Base-by-base conservation (phyloP, 2,797 vertebrate genomes). In the Sebastiscus tertius region DNA sequence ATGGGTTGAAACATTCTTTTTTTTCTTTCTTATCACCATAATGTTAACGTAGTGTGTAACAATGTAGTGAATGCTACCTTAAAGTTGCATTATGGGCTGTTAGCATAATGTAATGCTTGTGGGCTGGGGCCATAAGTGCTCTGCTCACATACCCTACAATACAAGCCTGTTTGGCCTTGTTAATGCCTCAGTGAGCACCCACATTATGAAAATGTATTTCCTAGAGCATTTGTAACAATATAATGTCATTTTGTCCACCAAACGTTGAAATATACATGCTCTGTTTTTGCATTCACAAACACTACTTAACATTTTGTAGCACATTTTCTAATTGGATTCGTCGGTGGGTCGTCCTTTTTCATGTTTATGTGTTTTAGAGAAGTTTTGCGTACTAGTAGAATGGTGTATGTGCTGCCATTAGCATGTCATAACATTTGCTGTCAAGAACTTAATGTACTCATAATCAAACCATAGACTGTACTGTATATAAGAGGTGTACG, bases 51-150 rank as follows among this genome's bases (percentile, higher is more conserved):
- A 55, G 31, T n/a, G 70, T 70, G 18, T 42, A 59, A 56, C 62
- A 65, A 54, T n/a, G 71, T 13, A 24, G 52, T 61, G 56, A 81
- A 34, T 63, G 46, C 64, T n/a, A 58, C 42, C 49, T 73, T 75
- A 9, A 77, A 67, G 60, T 73, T 80, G 54, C 73, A 75, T 87
- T 62, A 39, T 58, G n/a, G 36, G 36, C 60, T 72, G 26, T 66
- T 82, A 26, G 33, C 55, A 63, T 73, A 31, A 59, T 76, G 33
- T 54, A 24, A 72, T 77, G 14, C 55, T 42, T n/a, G 18, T 46
- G 6, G 22, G 20, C 46, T 63, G 31, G 24, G 49, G 58, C 26
- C 2, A 3, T 33, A 33, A 22, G 59, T 72, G 69, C 65, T 34
- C 72, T 72, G 26, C 64, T 75, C 55, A 68, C 27, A 24, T 34